Evolutionary conservation across 2,113 vertebrate species (phyloP), one percentile per base, ranked within the genome.

Genomic region (Pelmatolapia mariae): DNA sequence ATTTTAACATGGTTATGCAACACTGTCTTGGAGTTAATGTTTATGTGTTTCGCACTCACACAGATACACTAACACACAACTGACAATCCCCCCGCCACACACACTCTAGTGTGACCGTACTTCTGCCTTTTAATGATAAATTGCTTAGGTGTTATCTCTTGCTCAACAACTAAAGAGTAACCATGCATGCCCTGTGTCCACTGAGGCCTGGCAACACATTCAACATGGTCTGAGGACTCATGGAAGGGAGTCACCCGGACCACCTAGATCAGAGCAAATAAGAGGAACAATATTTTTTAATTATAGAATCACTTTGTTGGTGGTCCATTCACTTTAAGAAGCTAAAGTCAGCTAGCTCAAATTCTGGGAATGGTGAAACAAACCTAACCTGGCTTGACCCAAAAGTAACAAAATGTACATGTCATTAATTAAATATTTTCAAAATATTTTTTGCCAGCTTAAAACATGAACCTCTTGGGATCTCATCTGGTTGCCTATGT

Each of bases 1-100:
- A 78, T 88, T 90, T 26, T 59, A 53, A 31, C 38, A 80, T n/a
- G 31, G 92, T 93, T 90, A 47, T 80, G 80, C 66, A 82, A 83
- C 63, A 2, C 22, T 38, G 6, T 85, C 63, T 85, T 26, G 26
- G 31, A 89, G 94, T 96, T 95, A 95, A 95, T 95, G 76, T 93
- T 73, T 93, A 89, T 59, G 6, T 80, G 26, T 31, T 33, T 57
- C 11, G 1, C 54, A 54, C 33, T 71, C 81, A 81, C 33, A 40
- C 83, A 66, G 18, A 56, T 73, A 45, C 38, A 73, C 8, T 73
- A 18, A 26, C 40, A 38, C 40, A 79, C n/a, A 50, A 31, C 66
- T 71, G 38, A 71, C 5, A 15, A 11, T 0, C 59, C 31, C 18
- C 57, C n/a, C 54, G 9, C 4, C 4, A 76, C 6, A 40, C 40